These are phyloP conservation scores for Eubasilissa regina DNA, from an alignment of 1,140 invertebrate species.

Conservation along the genomic window DNA sequence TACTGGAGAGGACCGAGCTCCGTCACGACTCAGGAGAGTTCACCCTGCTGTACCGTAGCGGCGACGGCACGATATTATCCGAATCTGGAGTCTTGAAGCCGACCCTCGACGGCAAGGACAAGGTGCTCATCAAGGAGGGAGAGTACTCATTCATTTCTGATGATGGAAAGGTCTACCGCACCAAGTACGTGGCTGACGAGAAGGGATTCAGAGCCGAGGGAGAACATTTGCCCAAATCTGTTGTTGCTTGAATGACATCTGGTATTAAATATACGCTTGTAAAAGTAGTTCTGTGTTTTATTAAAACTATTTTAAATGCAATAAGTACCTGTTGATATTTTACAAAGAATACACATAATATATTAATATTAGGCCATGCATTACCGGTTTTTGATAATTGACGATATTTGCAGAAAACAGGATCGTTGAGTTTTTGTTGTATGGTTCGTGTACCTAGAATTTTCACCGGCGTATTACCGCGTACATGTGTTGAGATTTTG, in stretches of 20 bases:
- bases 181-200: conserved; percentile 52
- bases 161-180: conserved; percentile 51
- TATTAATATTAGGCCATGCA: too few relatives aligned
- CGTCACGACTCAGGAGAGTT: conserved; percentile 60
- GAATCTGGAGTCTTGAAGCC: conserved; percentile 57
- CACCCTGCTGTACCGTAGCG: conserved; percentile 58
- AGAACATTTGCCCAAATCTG: conserved; percentile 63
- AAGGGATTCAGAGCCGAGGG: conserved; percentile 56
- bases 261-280: too few relatives aligned
- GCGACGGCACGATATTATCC: conserved; percentile 55
- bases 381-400: too few relatives aligned
- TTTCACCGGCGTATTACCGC: too few relatives aligned
- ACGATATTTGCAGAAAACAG: too few relatives aligned
- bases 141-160: conserved; percentile 44
- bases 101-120: conserved; percentile 52
- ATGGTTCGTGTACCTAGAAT: too few relatives aligned
- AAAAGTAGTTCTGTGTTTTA: too few relatives aligned
- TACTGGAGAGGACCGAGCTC: conserved; percentile 58
- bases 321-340: too few relatives aligned
- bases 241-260: conserved; percentile 46
- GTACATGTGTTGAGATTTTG: too few relatives aligned
- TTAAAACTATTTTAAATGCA: too few relatives aligned
- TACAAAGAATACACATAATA: too few relatives aligned
- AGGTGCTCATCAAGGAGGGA: conserved; percentile 53
- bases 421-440: too few relatives aligned